Evolutionary conservation across 2,888 invertebrate genomes (phyloP), one percentile per base, ranked within the genome.

Genomic region (Resseliella maxima): DNA sequence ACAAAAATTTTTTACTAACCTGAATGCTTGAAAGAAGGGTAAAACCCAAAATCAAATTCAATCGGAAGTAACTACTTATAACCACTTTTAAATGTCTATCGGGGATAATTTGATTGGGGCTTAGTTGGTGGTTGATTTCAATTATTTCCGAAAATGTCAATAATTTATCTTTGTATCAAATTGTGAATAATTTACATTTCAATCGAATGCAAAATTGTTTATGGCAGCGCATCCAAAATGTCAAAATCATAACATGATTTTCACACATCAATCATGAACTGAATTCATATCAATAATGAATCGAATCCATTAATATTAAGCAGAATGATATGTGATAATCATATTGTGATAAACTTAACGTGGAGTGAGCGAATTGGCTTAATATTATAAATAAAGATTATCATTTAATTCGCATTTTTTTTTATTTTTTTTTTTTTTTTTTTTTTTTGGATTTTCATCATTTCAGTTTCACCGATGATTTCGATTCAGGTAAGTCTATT

Each of bases 391-490:
- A 24, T 24, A 24, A 15, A n/a, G 1, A 5, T 59, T 12, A 59
- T 59, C 18, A 27, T 12, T 8, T 18, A 21, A 81, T 36, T 6
- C 15, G 21, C n/a, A 10, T 87, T 45, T 86, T n/a, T n/a, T n/a
- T 50, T 50, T 50, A 50, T 50, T 41, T 12, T 50, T 50, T 50
- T 50, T 2, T 50, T 18, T 2, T 6, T 6, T 50, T 18, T 50
- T 50, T 18, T 50, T 18, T 50, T 18, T 50, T 12, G 5, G 6
- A 41, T 12, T 5, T 41, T 8, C 46, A 50, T 15, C 8, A 50
- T 89, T 90, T 38, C 92, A 95, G 95, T 95, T 92, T 93, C 94
- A 50, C 95, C 95, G 86, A 94, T 94, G 94, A 94, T 95, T 88
- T 94, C 93, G 93, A 94, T 95, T 41, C 83, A 83, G 38, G 81